phyloP scores from a whole-genome alignment of 2,113 vertebrate species.

The Nothoprocta pentlandii region DNA sequence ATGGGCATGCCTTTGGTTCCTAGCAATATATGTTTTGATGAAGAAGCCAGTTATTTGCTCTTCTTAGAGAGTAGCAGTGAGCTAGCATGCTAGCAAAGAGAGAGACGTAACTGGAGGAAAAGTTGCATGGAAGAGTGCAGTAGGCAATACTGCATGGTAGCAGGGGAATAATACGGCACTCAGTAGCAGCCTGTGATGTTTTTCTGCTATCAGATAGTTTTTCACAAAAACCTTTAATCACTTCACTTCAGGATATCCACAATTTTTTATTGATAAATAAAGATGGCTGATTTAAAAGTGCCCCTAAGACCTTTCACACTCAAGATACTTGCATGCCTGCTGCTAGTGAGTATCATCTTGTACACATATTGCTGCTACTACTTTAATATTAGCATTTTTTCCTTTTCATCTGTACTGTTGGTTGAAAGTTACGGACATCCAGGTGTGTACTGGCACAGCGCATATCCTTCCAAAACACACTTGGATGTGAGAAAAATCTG shows the following conservation, averaged over 20 bases:
- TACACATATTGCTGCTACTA: fast-evolving
- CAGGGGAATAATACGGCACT: background rate
- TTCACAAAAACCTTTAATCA: background rate
- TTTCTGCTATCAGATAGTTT: background rate
- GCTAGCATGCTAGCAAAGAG: background rate
- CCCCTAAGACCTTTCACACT: background rate
- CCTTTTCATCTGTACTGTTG: background rate
- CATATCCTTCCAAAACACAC: background rate
- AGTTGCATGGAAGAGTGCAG: background rate
- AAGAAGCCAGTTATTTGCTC: background rate
- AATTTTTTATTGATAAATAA: background rate
- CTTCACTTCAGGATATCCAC: background rate
- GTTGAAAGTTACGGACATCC: background rate
- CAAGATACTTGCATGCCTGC: background rate
- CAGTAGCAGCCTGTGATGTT: background rate
- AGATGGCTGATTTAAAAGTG: background rate
- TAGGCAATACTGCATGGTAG: background rate
- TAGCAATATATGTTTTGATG: background rate
- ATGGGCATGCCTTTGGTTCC: background rate
- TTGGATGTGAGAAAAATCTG: background rate
- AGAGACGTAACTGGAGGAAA: background rate
- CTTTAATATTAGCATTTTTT: background rate
- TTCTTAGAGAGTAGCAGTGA: background rate
- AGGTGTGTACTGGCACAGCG: background rate
- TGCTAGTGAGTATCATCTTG: background rate